Conservation (phyloP, 2,797 vertebrate species). For the Emys orbicularis region DNA sequence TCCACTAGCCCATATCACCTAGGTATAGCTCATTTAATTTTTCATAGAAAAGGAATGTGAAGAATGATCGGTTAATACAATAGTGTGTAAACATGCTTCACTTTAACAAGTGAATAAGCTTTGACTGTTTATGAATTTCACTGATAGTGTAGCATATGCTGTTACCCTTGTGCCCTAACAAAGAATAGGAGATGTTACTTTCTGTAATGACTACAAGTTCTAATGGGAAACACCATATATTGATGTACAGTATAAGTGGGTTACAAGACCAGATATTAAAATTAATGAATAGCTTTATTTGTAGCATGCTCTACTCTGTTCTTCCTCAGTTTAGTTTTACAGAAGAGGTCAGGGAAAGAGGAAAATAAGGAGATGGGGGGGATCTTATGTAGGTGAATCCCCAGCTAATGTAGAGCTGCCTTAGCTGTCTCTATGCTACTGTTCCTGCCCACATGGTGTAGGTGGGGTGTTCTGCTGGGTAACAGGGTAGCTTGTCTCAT, state of each 20-base stretch:
- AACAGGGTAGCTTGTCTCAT: background rate
- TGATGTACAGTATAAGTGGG: too few species aligned
- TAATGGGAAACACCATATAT: too few species aligned
- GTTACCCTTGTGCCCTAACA: too few species aligned
- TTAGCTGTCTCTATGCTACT: background rate
- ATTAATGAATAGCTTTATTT: too few species aligned
- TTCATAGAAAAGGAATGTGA: background rate
- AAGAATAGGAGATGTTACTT: too few species aligned
- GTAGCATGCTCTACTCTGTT: background rate
- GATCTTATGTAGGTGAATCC: background rate
- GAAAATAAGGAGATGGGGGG: background rate
- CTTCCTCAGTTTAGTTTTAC: background rate
- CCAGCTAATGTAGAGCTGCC: background rate
- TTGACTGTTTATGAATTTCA: too few species aligned
- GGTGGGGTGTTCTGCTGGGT: too few species aligned
- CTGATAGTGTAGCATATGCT: too few species aligned
- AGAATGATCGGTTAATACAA: background rate
- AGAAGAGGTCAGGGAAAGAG: background rate
- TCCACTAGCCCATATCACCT: background rate
- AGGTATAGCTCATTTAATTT: background rate
- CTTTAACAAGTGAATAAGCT: background rate
- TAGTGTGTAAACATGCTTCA: background rate
- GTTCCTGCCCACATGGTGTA: background rate
- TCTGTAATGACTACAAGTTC: too few species aligned
- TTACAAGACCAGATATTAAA: too few species aligned